These are phyloP conservation scores for Syngnathus acus DNA, from an alignment of 2,797 vertebrate species.

Conservation along the genomic window DNA sequence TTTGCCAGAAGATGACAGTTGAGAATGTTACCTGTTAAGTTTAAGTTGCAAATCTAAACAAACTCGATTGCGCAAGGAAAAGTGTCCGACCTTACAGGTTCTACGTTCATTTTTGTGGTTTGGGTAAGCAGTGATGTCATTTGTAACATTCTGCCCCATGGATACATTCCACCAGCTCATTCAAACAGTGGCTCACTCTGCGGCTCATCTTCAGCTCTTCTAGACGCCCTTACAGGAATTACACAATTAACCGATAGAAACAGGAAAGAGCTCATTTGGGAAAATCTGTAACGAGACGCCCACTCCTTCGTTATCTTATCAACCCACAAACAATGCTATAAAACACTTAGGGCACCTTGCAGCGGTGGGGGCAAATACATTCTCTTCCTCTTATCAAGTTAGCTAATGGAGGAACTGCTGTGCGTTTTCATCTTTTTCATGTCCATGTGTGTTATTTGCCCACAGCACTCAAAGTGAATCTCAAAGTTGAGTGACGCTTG, in stretches of 20 bases:
- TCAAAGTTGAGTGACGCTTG: slow-evolving; percentile 41
- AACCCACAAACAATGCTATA: not conserved
- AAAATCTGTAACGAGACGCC: slow-evolving; percentile 14
- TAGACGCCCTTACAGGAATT: slow-evolving; percentile 7
- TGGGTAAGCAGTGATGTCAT: not conserved
- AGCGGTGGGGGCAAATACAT: slow-evolving; percentile 8
- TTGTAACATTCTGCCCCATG: not conserved
- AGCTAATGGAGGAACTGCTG: not conserved
- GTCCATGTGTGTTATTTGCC: slow-evolving; percentile 21
- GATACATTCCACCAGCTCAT: slow-evolving; percentile 12
- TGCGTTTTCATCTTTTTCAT: slow-evolving; percentile 20
- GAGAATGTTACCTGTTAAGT: not conserved
- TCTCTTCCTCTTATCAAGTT: not conserved
- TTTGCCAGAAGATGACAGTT: not conserved
- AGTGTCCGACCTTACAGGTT: not conserved
- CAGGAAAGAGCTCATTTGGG: slow-evolving; percentile 13
- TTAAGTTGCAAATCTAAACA: not conserved
- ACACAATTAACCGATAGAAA: slow-evolving; percentile 12
- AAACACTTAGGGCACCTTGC: slow-evolving; percentile 8
- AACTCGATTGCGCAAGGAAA: not conserved
- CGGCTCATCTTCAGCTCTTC: not conserved
- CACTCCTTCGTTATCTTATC: not conserved
- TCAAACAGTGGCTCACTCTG: not conserved
- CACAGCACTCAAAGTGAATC: slow-evolving; percentile 28
- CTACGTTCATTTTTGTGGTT: not conserved